A percentile compares a stretch with the other conserved stretches of the same genome.
Conservation (phyloP, 2,888 invertebrate genomes). For the Tubulanus polymorphus region DNA sequence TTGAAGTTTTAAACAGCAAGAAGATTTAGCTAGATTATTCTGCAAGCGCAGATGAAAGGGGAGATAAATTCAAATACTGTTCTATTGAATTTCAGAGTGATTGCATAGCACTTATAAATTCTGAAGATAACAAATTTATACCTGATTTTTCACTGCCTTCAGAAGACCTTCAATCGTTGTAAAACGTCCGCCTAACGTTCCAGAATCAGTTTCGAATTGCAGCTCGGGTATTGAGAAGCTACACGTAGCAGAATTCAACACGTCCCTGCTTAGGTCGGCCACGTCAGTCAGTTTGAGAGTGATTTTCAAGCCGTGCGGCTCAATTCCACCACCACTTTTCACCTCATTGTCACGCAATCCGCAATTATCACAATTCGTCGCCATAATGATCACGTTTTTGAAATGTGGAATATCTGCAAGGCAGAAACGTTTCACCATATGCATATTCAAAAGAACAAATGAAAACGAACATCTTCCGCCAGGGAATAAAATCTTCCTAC, state of each 20-base stretch:
- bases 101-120: no score
- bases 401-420: conserved; percentile 82
- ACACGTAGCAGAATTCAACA: conserved; percentile 89
- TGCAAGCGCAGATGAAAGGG: no score
- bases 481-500: no score
- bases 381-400: conserved; percentile 96
- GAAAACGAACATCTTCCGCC: no score
- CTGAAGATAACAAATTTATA: no score
- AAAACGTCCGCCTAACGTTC: conserved; percentile 85
- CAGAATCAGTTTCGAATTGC: conserved; percentile 74
- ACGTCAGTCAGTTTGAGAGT: conserved; percentile 67
- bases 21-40: no score
- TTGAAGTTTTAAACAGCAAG: no score
- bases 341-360: conserved; percentile 94
- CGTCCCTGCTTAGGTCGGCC: conserved; percentile 85
- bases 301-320: conserved; percentile 72
- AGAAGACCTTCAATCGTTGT: conserved; percentile 92
- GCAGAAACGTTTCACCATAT: no score
- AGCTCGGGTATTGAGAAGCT: conserved; percentile 77
- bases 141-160: conserved; percentile 66
- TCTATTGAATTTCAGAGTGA: no score
- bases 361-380: conserved; percentile 85
- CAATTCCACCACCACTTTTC: conserved; percentile 87
- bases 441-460: no score
- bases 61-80: no score